These are phyloP conservation scores for Melanotaenia pygmaea DNA, from an alignment of 2,797 vertebrate genomes.

Conservation along the genomic window DNA sequence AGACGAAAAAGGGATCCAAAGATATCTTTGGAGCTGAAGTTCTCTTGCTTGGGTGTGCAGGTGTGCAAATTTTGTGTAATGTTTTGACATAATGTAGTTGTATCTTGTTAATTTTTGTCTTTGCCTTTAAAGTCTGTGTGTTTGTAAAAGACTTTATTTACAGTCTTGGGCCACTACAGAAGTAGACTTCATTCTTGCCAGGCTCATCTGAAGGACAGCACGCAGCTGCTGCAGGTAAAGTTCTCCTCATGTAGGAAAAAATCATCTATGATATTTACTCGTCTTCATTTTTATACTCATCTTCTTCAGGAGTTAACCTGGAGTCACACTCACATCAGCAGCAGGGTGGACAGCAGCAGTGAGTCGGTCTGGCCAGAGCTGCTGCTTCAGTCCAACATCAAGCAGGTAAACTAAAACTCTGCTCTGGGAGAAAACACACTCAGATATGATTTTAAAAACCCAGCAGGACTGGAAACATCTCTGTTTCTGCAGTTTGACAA, in stretches of 20 bases:
- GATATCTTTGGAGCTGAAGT: too few species aligned
- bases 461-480: constrained; percentile 10
- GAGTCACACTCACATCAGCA: constrained; percentile 61
- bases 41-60: too few species aligned
- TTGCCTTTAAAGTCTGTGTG: background rate
- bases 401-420: constrained; percentile 70
- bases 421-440: constrained; percentile 4
- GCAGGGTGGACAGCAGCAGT: constrained; percentile 32
- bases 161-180: constrained; percentile 64
- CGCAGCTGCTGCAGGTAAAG: constrained; percentile 76
- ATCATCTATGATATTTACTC: background rate
- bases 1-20: too few species aligned
- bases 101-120: background rate
- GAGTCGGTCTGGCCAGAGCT: constrained; percentile 78
- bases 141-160: constrained; percentile 68
- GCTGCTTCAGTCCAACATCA: constrained; percentile 80
- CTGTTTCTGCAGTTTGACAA: constrained; percentile 77
- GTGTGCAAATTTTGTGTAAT: too few species aligned
- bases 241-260: background rate
- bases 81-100: too few species aligned
- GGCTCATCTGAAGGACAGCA: constrained; percentile 63
- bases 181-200: constrained; percentile 71
- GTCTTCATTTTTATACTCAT: background rate
- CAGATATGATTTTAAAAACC: background rate
- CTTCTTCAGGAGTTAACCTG: constrained; percentile 72